Evolutionary conservation across 2,797 vertebrate species (phyloP).

Genomic region (Epinephelus malabaricus): DNA sequence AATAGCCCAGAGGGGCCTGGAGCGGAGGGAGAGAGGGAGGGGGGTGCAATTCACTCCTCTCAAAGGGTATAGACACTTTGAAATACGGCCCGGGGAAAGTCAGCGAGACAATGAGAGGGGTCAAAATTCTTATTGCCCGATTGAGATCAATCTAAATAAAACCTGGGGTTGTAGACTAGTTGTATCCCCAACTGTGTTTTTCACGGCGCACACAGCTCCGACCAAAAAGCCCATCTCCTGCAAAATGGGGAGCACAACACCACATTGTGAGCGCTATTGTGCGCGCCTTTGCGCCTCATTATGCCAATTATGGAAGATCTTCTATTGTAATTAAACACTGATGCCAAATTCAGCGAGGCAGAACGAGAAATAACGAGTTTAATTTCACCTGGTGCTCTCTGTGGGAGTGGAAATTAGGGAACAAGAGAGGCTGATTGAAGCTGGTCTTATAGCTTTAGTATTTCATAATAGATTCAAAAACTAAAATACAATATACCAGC

Average conservation of each 20-base stretch:
- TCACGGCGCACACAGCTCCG: conserved; percentile 76
- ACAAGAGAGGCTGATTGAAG: conserved; percentile 51
- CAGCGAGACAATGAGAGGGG: conserved; percentile 79
- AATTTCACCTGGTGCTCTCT: conserved; percentile 77
- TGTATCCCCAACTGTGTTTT: conserved; percentile 85
- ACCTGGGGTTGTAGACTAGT: conserved; percentile 77
- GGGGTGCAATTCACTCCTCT: conserved; percentile 74
- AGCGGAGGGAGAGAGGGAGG: conserved; percentile 32
- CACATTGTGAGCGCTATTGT: conserved; percentile 82
- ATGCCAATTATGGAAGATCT: conserved; percentile 81
- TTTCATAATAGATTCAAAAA: background rate
- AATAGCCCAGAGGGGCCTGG: conserved; percentile 68
- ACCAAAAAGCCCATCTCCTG: conserved; percentile 80
- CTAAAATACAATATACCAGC: background rate
- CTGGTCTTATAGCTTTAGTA: background rate
- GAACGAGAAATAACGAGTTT: conserved; percentile 70
- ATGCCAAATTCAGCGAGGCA: conserved; percentile 65
- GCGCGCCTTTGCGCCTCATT: conserved; percentile 83
- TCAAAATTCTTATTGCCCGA: conserved; percentile 83
- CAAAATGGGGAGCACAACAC: conserved; percentile 77
- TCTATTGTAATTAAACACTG: conserved; percentile 84
- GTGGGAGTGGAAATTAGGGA: conserved; percentile 61
- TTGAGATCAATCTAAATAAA: conserved; percentile 86
- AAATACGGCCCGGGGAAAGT: conserved; percentile 83
- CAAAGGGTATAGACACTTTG: conserved; percentile 80